Percentiles rank a stretch among this genome's conserved stretches.
phyloP scores from a whole-genome alignment of 2,888 invertebrate genomes.

The Dynastes hyllus region DNA sequence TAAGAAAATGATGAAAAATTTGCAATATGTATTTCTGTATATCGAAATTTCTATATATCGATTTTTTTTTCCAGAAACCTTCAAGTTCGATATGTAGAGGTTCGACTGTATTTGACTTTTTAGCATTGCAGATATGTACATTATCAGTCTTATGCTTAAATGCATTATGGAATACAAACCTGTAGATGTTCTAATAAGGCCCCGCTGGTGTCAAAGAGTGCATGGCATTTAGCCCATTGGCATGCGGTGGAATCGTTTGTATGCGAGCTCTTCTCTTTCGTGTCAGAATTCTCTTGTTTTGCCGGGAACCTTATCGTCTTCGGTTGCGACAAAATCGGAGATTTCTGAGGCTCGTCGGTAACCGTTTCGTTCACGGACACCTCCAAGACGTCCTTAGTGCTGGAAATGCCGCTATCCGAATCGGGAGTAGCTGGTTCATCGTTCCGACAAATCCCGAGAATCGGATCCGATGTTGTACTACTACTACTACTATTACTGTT shows the following conservation, averaged over 20 bases:
- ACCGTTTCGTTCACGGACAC: slow-evolving; percentile 63
- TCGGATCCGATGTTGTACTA: slow-evolving; percentile 52
- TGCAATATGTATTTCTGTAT: too few relatives aligned
- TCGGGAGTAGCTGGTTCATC: slow-evolving; percentile 59
- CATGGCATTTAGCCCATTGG: slow-evolving; percentile 88
- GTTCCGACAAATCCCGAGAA: slow-evolving; percentile 53
- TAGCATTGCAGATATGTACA: too few relatives aligned
- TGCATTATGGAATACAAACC: slow-evolving; percentile 71
- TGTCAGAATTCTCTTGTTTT: slow-evolving; percentile 66
- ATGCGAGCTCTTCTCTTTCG: slow-evolving; percentile 66
- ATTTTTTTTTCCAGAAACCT: too few relatives aligned
- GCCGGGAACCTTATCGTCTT: slow-evolving; percentile 88
- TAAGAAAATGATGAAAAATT: too few relatives aligned
- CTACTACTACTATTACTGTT: slow-evolving; percentile 12
- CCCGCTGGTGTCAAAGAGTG: slow-evolving; percentile 84
- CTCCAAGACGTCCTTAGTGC: slow-evolving; percentile 63
- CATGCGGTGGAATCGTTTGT: slow-evolving; percentile 73
- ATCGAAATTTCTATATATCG: too few relatives aligned
- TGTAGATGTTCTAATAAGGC: slow-evolving; percentile 91
- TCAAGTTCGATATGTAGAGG: too few relatives aligned
- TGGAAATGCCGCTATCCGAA: slow-evolving; percentile 68
- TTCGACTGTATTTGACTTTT: too few relatives aligned
- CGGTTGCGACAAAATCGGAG: slow-evolving; percentile 86
- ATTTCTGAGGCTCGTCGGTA: slow-evolving; percentile 73
- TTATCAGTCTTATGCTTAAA: too few relatives aligned